phyloP scores from a whole-genome alignment of 2,797 vertebrate genomes.

The Denticeps clupeoides region DNA sequence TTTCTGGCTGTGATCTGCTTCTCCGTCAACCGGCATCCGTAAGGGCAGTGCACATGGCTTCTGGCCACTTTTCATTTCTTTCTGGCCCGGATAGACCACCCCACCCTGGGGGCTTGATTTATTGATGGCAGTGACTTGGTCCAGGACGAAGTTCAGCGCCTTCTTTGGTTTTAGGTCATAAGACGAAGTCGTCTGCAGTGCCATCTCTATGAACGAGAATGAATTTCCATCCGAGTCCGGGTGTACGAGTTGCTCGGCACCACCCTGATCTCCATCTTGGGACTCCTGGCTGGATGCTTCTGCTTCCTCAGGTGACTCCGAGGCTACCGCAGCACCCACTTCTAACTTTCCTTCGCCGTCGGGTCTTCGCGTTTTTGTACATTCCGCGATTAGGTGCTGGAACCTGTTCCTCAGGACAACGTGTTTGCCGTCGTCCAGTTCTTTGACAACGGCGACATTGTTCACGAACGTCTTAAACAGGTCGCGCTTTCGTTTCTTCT shows the following conservation, averaged over 20 bases:
- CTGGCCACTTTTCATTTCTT: background rate
- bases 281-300: too few relatives aligned
- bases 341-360: too few relatives aligned
- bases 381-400: slow-evolving; percentile 24
- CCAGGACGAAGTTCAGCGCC: slow-evolving; percentile 26
- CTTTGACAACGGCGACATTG: slow-evolving; percentile 66
- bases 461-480: slow-evolving; percentile 76
- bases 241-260: background rate
- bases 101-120: background rate
- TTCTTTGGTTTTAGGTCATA: slow-evolving; percentile 17
- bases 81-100: background rate
- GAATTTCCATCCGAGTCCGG: slow-evolving; percentile 1
- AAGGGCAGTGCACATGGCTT: slow-evolving; percentile 72
- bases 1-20: slow-evolving; percentile 14
- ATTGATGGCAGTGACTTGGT: slow-evolving; percentile 6
- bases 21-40: slow-evolving; percentile 40
- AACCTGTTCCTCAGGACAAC: slow-evolving; percentile 61
- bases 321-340: too few relatives aligned
- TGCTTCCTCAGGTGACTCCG: background rate
- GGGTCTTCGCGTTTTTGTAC: too few relatives aligned
- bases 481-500: slow-evolving; percentile 58
- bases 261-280: slow-evolving; percentile 3
- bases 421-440: slow-evolving; percentile 60
- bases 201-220: slow-evolving; percentile 20
- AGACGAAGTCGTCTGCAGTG: slow-evolving; percentile 35